Base-by-base conservation (phyloP, 2,113 vertebrate species). In the Cisticola juncidis region DNA sequence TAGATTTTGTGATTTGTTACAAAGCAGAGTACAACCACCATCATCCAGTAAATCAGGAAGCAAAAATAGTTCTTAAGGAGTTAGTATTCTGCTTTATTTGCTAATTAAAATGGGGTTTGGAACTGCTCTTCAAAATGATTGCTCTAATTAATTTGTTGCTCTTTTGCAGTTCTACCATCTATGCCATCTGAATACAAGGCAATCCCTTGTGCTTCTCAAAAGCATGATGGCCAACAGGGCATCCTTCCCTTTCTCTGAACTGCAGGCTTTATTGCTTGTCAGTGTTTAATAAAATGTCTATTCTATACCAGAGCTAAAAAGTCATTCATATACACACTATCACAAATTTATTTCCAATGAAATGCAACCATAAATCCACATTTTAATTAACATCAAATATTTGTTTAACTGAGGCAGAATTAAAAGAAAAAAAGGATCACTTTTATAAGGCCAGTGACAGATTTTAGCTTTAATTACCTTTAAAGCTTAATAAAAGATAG, bases 371-470 rank as follows among this genome's bases (percentile, higher is more conserved):
- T 84, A 95, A 97, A 90, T 65, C 68, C 29, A 95, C 23, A 5
- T 45, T 97, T 98, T 97, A 97, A 97, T 98, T 97, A 97, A 95
- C n/a, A 58, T n/a, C 40, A 94, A 95, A 84, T 96, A 88, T 60
- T 95, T 91, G 96, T 96, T 97, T 92, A 97, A 97, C 97, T 92
- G 95, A 83, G 62, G 81, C 70, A 88, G 92, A 96, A 96, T 94
- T 92, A 91, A 93, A 96, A 76, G 64, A 97, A 97, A 97, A 79
- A 94, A 79, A 95, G 94, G 60, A 97, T 90, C 35, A 44, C 24
- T 94, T 97, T 97, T 92, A 90, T 93, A 96, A 97, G 88, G 56
- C 66, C 80, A 91, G 56, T 94, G 77, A 60, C 86, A 97, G 92
- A 83, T 77, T 97, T 97, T 96, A 91, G 50, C 76, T 94, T 92